Percentiles rank a stretch among this genome's conserved stretches.
Evolutionary conservation across 2,113 vertebrate genomes (phyloP).

Genomic region (Tetrax tetrax): DNA sequence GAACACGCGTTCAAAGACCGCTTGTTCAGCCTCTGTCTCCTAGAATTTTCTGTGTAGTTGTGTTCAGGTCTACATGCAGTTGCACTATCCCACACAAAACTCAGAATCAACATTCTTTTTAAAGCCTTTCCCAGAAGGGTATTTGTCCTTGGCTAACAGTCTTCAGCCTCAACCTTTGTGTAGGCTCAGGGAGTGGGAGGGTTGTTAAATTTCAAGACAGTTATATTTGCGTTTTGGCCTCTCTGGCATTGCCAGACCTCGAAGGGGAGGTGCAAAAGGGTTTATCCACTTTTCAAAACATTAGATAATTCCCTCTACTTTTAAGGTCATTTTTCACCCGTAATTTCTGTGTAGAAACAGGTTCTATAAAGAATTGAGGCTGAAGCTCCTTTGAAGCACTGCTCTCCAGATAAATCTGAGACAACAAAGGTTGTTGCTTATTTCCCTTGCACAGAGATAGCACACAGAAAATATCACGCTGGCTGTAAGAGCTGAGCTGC

Average conservation of each 20-base stretch:
- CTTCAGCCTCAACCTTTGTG: not conserved
- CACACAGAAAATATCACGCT: not conserved
- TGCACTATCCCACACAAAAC: not conserved
- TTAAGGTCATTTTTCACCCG: not conserved
- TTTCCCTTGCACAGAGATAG: not conserved
- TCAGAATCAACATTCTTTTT: not conserved
- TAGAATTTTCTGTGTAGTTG: not conserved
- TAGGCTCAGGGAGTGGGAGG: not conserved
- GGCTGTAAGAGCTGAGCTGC: conserved; percentile 15
- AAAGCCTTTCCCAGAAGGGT: not conserved
- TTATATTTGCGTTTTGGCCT: not conserved
- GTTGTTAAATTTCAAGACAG: not conserved
- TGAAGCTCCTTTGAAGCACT: not conserved
- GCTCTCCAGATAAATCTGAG: not conserved
- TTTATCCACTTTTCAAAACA: not conserved
- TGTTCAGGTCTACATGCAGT: not conserved
- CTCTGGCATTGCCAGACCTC: not conserved
- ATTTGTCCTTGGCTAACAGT: not conserved
- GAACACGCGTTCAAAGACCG: not conserved
- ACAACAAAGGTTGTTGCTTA: not conserved
- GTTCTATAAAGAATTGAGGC: not conserved
- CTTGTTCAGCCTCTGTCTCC: not conserved
- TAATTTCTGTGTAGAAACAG: not conserved
- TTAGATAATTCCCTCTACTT: not conserved
- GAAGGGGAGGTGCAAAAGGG: not conserved